These are phyloP conservation scores for Acrocyrtus sp. DNA, from an alignment of 2,888 invertebrate species.

Conservation along the genomic window DNA sequence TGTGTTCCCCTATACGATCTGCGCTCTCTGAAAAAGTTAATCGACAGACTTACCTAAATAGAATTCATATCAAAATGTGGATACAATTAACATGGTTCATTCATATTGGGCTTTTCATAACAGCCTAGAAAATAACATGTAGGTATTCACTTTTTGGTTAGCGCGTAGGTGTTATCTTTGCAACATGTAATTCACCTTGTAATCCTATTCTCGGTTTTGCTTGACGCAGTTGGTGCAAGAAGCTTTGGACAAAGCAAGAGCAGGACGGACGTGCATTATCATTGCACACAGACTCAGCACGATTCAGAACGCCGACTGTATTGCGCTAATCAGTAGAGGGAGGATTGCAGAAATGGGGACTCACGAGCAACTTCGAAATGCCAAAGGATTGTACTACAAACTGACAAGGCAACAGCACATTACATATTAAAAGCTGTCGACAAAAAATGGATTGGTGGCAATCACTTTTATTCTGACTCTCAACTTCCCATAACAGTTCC, in stretches of 20 bases:
- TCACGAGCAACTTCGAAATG: slow-evolving; percentile 65
- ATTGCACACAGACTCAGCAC: slow-evolving; percentile 66
- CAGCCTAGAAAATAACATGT: too few species aligned
- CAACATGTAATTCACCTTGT: too few species aligned
- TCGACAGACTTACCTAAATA: too few species aligned
- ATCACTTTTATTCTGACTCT: neutral
- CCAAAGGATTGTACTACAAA: slow-evolving; percentile 65
- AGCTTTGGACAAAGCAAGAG: slow-evolving; percentile 69
- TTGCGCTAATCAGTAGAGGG: slow-evolving; percentile 65
- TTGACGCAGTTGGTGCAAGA: slow-evolving; percentile 68
- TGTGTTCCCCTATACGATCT: too few species aligned
- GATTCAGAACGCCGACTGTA: slow-evolving; percentile 64
- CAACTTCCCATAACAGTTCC: neutral
- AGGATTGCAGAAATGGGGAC: slow-evolving; percentile 65
- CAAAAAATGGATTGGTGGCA: neutral
- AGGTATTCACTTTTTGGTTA: too few species aligned
- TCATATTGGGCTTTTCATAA: too few species aligned
- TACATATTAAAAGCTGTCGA: neutral
- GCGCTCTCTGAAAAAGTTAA: too few species aligned
- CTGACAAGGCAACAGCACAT: slow-evolving; percentile 62
- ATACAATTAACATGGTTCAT: too few species aligned
- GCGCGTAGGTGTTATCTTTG: too few species aligned
- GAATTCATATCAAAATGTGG: too few species aligned
- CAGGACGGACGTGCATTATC: slow-evolving; percentile 65
- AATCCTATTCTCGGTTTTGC: too few species aligned